Evolutionary conservation across 2,888 invertebrate species (phyloP).

Genomic region (Lampropteryx suffumata): DNA sequence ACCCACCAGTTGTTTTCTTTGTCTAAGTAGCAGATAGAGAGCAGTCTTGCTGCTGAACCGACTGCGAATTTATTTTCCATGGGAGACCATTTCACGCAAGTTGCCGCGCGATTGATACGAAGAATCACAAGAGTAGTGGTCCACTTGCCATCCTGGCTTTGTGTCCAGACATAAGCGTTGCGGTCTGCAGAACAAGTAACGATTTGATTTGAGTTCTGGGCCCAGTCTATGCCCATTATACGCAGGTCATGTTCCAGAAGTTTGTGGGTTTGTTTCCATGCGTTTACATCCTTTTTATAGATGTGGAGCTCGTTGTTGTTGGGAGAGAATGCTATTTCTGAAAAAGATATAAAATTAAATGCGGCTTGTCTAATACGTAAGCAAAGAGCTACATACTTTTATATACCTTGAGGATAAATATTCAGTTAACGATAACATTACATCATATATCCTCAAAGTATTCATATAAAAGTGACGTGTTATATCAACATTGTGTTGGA

Average conservation of each 20-base stretch:
- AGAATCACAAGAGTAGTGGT: conserved; percentile 97
- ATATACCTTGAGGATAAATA: too few relatives aligned
- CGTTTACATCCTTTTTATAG: conserved; percentile 89
- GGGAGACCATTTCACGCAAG: conserved; percentile 99
- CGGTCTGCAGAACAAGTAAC: conserved; percentile 99
- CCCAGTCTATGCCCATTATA: conserved; percentile 99
- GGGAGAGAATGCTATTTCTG: conserved; percentile 97
- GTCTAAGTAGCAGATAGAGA: conserved; percentile 99
- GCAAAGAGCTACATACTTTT: too few relatives aligned
- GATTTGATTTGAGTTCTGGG: conserved; percentile 97
- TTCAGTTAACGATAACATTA: too few relatives aligned
- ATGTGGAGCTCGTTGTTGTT: conserved; percentile 98
- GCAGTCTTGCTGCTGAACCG: conserved; percentile 97
- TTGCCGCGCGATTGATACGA: conserved; percentile 98
- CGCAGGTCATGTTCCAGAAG: conserved; percentile 96
- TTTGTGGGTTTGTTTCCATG: conserved; percentile 93
- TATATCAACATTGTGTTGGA: too few relatives aligned
- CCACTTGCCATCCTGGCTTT: conserved; percentile 95
- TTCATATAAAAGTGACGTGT: too few relatives aligned
- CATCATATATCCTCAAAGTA: too few relatives aligned
- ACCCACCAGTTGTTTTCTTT: conserved; percentile 99
- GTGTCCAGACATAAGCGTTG: conserved; percentile 99
- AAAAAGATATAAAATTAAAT: conserved; percentile 4
- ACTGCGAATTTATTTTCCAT: conserved; percentile 99
- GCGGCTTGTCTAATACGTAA: too few relatives aligned